phyloP scores from a whole-genome alignment of 2,113 vertebrate genomes.

The Tragelaphus scriptus region DNA sequence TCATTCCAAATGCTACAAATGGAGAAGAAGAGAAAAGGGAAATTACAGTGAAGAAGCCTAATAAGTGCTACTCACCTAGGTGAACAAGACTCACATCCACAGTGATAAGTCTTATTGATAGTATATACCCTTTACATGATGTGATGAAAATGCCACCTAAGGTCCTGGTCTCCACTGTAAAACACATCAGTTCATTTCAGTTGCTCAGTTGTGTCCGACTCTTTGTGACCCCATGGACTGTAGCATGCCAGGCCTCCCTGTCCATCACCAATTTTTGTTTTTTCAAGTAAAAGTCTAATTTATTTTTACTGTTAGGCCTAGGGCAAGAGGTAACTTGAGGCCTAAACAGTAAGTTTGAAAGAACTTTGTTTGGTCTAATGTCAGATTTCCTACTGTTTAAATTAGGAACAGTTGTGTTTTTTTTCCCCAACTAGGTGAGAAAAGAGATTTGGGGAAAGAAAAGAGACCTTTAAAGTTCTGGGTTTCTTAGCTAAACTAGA shows the following conservation, averaged over 20 bases:
- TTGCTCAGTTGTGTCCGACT: fast-evolving
- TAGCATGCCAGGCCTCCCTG: neutral
- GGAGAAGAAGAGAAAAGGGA: neutral
- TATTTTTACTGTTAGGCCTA: neutral
- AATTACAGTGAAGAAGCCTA: neutral
- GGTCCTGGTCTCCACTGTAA: neutral
- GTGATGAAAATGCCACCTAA: too few species aligned
- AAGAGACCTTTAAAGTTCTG: neutral
- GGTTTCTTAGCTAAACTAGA: neutral
- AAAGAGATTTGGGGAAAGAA: neutral
- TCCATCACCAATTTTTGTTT: neutral
- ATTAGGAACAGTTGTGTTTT: neutral
- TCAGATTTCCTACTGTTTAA: neutral
- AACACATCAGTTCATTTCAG: neutral
- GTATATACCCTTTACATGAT: neutral
- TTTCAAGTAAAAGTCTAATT: neutral
- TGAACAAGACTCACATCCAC: neutral
- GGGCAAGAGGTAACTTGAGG: neutral
- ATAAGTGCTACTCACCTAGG: neutral
- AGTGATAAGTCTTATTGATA: neutral
- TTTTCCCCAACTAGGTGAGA: neutral
- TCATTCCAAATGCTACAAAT: neutral
- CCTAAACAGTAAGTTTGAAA: neutral
- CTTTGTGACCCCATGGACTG: neutral
- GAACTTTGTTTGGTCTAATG: neutral